Evolutionary conservation across 2,113 vertebrate species (phyloP), one percentile per base, ranked within the genome.

Genomic region (Macquaria australasica): DNA sequence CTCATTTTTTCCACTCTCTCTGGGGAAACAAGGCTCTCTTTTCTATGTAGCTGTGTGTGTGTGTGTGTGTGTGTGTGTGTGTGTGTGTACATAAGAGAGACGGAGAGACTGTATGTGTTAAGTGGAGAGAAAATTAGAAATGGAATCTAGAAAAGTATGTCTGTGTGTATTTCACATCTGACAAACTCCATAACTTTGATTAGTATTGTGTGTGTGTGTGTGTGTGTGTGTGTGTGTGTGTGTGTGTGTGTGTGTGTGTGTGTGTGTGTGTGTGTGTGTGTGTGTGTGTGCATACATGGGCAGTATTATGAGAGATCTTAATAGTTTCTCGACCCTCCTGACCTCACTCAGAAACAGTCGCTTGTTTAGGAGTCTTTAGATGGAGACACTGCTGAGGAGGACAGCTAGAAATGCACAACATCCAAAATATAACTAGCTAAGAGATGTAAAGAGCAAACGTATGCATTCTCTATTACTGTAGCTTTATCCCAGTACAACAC

Each of bases 1-100:
- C 88, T 94, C 86, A 94, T 86, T 93, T 93, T 94, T 95, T 95
- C 95, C 95, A 89, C 90, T 88, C 89, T 84, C 88, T 90, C 79
- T 82, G 66, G 91, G 87, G 90, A 91, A 88, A 91, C 83, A 84
- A 87, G 84, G 66, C 79, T 64, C 55, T 83, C 73, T 84, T 88
- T 90, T 92, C 56, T 87, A 43, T 85, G 75, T 86, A 81, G 77
- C 69, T 73, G 39, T 21, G 58, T 59, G 12, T 53, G 41, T 85
- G 72, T 67, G 31, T 73, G 50, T 87, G 82, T 84, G 31, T 34
- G 31, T 34, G 39, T 70, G 25, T 74, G 23, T 71, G 67, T 86
- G 69, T 70, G 31, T 73, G 50, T 87, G 82, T 84, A 53, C 77
- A 60, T 69, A 60, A 71, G 31, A 67, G 60, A 67, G 73, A 39